Base-by-base conservation (phyloP, 2,113 vertebrate species). In the Gadus macrocephalus region DNA sequence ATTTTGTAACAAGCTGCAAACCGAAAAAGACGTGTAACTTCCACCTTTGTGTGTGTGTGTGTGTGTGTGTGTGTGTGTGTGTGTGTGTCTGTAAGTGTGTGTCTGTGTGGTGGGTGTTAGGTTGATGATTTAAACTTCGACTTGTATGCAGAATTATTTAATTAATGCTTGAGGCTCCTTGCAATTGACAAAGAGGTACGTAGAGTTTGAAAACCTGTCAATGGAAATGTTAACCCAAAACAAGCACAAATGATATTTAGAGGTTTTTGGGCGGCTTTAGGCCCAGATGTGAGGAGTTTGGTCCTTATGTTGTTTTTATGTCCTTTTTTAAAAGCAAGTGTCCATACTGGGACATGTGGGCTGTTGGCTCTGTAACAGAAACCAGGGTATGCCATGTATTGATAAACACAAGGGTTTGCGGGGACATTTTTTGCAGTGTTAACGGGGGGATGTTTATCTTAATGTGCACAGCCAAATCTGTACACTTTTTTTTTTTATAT, bases 71-170 rank as follows among this genome's bases (percentile, higher is more conserved):
- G 12, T 15, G 2, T 55, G 28, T 31, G 28, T 31, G 28, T 31
- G 28, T 31, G 28, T 31, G 28, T 31, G 28, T 31, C 3, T 31
- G 28, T 31, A 5, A 5, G 31, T 35, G 31, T 35, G 31, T 35
- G 31, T 35, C 4, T 35, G 31, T 35, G 2, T 35, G 31, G 31
- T 0, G 31, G 28, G 53, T 58, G 67, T 69, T 81, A 63, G 62
- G 31, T 82, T 79, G 75, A 73, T 72, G 71, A 84, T 81, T 81
- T 85, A 88, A 80, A 82, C 81, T 74, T 66, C 74, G 80, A 79
- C 76, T 76, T 20, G 62, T 66, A 75, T 58, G 0, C 17, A 5
- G 64, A n/a, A 61, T 73, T 2, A 53, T 15, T 42, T 8, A 72
- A 64, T 42, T 49, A 22, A 42, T 53, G 53, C 62, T 16, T 55